Evolutionary conservation across 2,888 invertebrate species (phyloP), one percentile per base, ranked within the genome.

Genomic region (Patella caerulea): DNA sequence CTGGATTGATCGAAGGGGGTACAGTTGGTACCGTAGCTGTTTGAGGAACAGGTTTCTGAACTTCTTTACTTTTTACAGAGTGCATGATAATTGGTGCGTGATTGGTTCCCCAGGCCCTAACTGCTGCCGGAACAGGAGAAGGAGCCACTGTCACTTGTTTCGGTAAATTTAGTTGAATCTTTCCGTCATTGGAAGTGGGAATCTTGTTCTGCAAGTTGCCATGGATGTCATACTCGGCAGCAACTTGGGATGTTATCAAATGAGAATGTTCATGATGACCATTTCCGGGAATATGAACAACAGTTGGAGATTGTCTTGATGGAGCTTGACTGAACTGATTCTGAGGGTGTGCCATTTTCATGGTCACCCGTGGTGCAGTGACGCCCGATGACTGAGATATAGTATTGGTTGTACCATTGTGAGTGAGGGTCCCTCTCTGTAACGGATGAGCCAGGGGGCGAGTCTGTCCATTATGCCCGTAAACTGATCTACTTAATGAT

Each of bases 81-180:
- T 98, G 97, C 97, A 98, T 98, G 82, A 98, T 97, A 83, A 98
- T 96, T 11, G 97, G 97, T 77, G 96, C 96, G 78, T 95, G 95
- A 95, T 97, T 96, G 72, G 96, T 95, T 90, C 95, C 95, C 77
- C 96, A 93, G 4, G 97, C 96, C 82, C 96, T 95, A 12, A 90
- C 87, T 54, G 80, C 83, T 9, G 84, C 83, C 1, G 82, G 76
- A 12, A 76, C 75, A 4, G 65, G 65, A 65, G 24, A 19, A 65
- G 19, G 19, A 0, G 82, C 71, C 15, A 78, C 76, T 73, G 78
- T 72, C 56, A 45, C 45, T 45, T 45, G 45, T 45, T 83, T 83
- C n/a, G 82, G 83, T 74, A 83, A 75, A 72, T 79, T 82, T n/a
- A 82, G 81, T 34, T 79, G 80, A 45, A 81, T 80, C 75, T 78